Evolutionary conservation across 2,797 vertebrate genomes (phyloP).

Genomic region (Hydrolagus colliei): DNA sequence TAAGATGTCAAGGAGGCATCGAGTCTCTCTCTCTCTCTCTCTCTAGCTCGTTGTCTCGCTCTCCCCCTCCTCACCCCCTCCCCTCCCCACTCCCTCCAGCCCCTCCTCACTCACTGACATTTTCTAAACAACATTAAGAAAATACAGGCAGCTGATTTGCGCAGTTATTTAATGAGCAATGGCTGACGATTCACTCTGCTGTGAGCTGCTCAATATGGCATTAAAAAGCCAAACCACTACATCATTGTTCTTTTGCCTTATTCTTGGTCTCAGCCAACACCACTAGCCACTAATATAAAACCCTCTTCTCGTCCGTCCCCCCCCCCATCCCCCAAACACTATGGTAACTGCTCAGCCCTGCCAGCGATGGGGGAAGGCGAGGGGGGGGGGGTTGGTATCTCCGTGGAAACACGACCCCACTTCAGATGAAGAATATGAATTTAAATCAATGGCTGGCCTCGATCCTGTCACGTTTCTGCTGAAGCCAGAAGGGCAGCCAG

Average conservation of each 20-base stretch:
- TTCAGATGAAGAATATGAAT: background rate
- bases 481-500: background rate
- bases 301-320: background rate
- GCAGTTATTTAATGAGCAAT: background rate
- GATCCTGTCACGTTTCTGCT: background rate
- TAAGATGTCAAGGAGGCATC: background rate
- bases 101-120: background rate
- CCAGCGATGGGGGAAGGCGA: background rate
- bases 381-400: too few relatives aligned
- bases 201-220: background rate
- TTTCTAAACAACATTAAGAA: background rate
- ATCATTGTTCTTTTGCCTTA: background rate
- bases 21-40: too few relatives aligned
- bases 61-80: background rate
- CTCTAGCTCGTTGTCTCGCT: too few relatives aligned
- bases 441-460: background rate
- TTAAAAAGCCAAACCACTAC: background rate
- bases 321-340: background rate
- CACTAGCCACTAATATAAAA: too few relatives aligned
- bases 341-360: background rate
- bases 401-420: background rate
- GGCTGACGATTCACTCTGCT: background rate
- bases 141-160: background rate
- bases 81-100: too few relatives aligned
- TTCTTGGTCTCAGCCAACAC: too few relatives aligned